Evolutionary conservation across 2,113 vertebrate genomes (phyloP).

Genomic region (Crotalus viridis): DNA sequence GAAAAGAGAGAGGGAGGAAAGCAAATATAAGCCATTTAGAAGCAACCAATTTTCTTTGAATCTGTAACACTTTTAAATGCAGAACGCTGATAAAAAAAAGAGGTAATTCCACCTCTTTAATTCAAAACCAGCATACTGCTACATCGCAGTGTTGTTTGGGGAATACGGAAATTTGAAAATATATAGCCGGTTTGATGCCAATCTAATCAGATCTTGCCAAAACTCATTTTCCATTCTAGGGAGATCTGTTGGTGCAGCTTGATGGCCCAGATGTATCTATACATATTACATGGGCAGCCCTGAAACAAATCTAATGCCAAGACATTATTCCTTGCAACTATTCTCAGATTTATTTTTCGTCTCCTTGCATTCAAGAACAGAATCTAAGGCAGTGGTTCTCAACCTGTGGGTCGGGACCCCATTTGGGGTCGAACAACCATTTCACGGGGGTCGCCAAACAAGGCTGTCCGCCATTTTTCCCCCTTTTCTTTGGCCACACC

Average conservation of each 20-base stretch:
- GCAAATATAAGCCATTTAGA: not conserved
- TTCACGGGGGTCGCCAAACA: no score
- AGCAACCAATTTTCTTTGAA: not conserved
- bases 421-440: no score
- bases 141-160: conserved; percentile 2
- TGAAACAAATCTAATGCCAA: conserved; percentile 63
- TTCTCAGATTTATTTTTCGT: conserved; percentile 46
- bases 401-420: no score
- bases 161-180: conserved; percentile 38
- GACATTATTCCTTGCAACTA: conserved; percentile 53
- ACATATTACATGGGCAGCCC: conserved; percentile 61
- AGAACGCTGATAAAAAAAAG: not conserved
- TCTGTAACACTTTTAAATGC: not conserved
- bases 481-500: no score
- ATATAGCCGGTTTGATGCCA: conserved; percentile 19
- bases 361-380: conserved; percentile 46
- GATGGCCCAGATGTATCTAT: conserved; percentile 67
- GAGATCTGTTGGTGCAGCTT: conserved; percentile 51
- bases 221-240: conserved; percentile 50
- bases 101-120: not conserved
- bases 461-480: no score
- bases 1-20: not conserved
- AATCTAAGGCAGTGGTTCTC: conserved; percentile 37
- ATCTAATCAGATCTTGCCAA: conserved; percentile 29
- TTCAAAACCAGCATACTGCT: not conserved